A percentile compares a stretch with the other conserved stretches of the same genome.
These are phyloP conservation scores for Sceliomorpha sp. DNA, from an alignment of 2,888 invertebrate genomes.

Conservation along the genomic window DNA sequence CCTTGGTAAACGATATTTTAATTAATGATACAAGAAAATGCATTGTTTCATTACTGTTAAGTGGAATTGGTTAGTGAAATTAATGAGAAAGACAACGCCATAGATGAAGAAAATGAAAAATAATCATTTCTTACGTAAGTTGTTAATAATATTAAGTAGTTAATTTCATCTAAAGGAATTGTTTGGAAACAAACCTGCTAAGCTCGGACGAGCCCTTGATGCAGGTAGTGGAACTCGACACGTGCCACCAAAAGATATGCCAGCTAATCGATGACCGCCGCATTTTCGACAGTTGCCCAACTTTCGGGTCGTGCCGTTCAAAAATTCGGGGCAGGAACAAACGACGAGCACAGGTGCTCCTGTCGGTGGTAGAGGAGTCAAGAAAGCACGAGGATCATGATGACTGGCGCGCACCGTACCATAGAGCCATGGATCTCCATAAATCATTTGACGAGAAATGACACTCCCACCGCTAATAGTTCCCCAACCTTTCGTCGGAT, in stretches of 20 bases:
- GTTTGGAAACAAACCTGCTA: constrained; percentile 68
- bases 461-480: constrained; percentile 85
- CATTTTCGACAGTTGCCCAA: constrained; percentile 91
- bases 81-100: too few relatives aligned
- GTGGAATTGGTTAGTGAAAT: too few relatives aligned
- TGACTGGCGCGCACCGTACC: constrained; percentile 82
- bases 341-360: constrained; percentile 86
- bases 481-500: constrained; percentile 69
- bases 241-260: constrained; percentile 87
- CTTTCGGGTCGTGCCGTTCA: constrained; percentile 88
- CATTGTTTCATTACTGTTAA: too few relatives aligned
- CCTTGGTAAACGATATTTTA: too few relatives aligned
- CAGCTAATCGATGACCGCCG: constrained; percentile 88
- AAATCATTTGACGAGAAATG: constrained; percentile 88
- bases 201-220: constrained; percentile 73
- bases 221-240: constrained; percentile 68
- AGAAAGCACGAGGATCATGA: constrained; percentile 79
- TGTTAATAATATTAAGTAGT: background rate
- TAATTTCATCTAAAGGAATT: background rate
- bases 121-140: too few relatives aligned
- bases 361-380: constrained; percentile 81
- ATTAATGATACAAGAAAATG: too few relatives aligned
- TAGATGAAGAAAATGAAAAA: too few relatives aligned
- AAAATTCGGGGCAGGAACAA: constrained; percentile 91
- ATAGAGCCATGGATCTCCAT: constrained; percentile 88